Conservation (phyloP, 2,113 vertebrate genomes). For the Scophthalmus maximus region DNA sequence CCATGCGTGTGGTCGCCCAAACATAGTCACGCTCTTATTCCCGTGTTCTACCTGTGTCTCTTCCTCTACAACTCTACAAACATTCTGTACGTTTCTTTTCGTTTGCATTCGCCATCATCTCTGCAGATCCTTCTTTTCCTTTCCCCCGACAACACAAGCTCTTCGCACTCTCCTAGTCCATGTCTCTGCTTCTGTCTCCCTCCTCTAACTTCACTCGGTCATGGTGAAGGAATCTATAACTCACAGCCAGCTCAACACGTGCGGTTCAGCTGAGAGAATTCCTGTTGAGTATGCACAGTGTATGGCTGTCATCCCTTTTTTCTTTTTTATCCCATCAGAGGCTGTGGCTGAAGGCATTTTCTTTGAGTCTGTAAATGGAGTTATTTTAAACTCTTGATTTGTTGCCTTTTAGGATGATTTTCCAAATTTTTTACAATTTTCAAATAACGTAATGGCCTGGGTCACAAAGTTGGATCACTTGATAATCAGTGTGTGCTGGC, state of each 20-base stretch:
- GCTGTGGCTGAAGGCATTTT: slow-evolving; percentile 26
- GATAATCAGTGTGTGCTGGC: neutral
- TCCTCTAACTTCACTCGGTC: slow-evolving; percentile 60
- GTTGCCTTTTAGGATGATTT: slow-evolving; percentile 10
- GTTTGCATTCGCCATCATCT: slow-evolving; percentile 14
- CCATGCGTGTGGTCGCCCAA: neutral
- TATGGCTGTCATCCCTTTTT: slow-evolving; percentile 24
- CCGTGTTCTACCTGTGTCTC: neutral
- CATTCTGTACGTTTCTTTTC: slow-evolving; percentile 16
- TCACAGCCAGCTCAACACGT: slow-evolving; percentile 66
- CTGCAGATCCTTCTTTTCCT: slow-evolving; percentile 19
- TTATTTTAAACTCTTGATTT: slow-evolving; percentile 26
- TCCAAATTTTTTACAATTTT: neutral
- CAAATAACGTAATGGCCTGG: neutral
- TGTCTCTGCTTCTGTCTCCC: slow-evolving; percentile 28
- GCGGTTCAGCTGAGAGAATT: slow-evolving; percentile 68
- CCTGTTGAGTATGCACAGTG: slow-evolving; percentile 25
- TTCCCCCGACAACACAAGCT: slow-evolving; percentile 22
- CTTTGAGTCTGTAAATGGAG: slow-evolving; percentile 14
- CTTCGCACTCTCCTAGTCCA: slow-evolving; percentile 7
- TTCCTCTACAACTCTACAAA: slow-evolving; percentile 17
- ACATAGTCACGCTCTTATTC: neutral
- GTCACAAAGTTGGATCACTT: neutral
- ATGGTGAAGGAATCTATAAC: slow-evolving; percentile 71
- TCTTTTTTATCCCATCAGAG: neutral